Evolutionary conservation across 2,113 vertebrate genomes (phyloP), one percentile per base, ranked within the genome.

Genomic region (Erythrolamprus reginae): DNA sequence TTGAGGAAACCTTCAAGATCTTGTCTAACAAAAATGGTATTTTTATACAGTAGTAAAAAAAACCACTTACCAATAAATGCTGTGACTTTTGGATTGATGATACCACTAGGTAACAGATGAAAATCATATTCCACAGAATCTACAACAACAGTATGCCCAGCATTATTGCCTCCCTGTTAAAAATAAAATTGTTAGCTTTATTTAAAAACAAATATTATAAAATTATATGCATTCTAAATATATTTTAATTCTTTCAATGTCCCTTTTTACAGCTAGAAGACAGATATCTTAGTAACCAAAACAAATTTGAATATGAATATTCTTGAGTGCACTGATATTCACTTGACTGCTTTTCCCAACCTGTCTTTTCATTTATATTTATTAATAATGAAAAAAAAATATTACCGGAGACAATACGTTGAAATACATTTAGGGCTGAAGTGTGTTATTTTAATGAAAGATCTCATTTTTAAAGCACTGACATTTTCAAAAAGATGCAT

Each of bases 101-200:
- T 99, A 94, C 99, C 99, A 96, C 99, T 99, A 94, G 99, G 99
- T 92, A 99, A 97, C 95, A 99, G 99, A 96, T 99, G 99, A 95
- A 99, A 99, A 95, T 99, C 98, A 92, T 99, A 99, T 92, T 99
- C 99, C 90, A 99, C 98, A 42, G 98, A 98, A 97, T 98, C 98
- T 28, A 99, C 99, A 92, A 99, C 99, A 94, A 99, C 99, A 1
- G 99, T 99, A 96, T 99, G 99, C 5, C 99, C 99, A 26, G 99
- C 99, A 94, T 99, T 99, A 97, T 99, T 99, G 61, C 99, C 99
- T 90, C 99, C 99, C 99, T 99, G 91, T 53, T 47, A 89, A 50
- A 89, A 3, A 8, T n/a, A 77, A 84, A 15, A 0, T 3, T 93
- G 84, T 61, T 91, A 7, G 45, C 38, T 91, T 12, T 17, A 13